Conservation (phyloP, 2,888 invertebrate genomes). For the Drosophila gaucha region DNA sequence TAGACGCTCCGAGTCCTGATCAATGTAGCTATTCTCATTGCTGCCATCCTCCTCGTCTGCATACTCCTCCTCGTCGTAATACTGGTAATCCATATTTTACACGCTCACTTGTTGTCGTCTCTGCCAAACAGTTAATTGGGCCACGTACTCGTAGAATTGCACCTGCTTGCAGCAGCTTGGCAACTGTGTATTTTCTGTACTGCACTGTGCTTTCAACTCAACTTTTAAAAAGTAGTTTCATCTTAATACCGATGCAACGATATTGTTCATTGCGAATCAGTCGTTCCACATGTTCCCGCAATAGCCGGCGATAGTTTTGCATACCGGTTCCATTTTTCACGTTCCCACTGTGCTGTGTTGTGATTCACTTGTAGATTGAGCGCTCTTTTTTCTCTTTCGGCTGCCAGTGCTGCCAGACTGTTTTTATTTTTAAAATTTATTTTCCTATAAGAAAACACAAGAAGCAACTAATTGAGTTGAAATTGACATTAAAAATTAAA, state of each 20-base stretch:
- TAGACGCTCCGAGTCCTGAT: neutral
- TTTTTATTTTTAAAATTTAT: too few species aligned
- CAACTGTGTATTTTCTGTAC: neutral
- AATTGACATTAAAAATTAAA: too few species aligned
- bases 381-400: neutral
- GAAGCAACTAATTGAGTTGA: too few species aligned
- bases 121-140: neutral
- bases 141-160: slow-evolving; percentile 17
- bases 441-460: too few species aligned
- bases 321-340: neutral
- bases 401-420: slow-evolving; percentile 8
- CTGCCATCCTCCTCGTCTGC: slow-evolving; percentile 48
- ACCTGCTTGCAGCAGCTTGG: slow-evolving; percentile 13
- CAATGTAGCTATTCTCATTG: slow-evolving; percentile 7
- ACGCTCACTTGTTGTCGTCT: neutral
- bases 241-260: slow-evolving; percentile 12
- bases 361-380: neutral
- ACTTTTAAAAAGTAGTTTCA: slow-evolving; percentile 27
- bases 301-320: neutral
- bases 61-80: slow-evolving; percentile 65
- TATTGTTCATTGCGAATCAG: slow-evolving; percentile 14
- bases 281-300: slow-evolving; percentile 1
- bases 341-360: neutral
- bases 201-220: neutral
- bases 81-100: slow-evolving; percentile 65